Evolutionary conservation across 1,140 invertebrate genomes (phyloP).

Genomic region (Lasaia peninsularis): DNA sequence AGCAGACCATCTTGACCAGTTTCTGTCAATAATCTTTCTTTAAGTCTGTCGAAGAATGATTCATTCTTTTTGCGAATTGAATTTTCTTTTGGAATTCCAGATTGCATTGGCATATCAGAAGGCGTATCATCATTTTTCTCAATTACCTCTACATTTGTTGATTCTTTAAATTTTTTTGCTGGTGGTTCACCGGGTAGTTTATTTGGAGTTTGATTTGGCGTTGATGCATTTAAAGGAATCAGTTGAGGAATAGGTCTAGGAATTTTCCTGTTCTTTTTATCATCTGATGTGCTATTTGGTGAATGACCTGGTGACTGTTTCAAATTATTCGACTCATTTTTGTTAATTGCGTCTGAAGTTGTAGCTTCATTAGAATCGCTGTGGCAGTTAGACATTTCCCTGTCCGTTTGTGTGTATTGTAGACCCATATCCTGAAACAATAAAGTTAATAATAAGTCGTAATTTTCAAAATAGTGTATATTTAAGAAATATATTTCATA

Average conservation of each 20-base stretch:
- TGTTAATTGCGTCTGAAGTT: conserved; percentile 37
- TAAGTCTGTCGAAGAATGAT: conserved; percentile 89
- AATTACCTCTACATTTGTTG: conserved; percentile 27
- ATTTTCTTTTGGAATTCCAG: conserved; percentile 48
- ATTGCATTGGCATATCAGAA: conserved; percentile 47
- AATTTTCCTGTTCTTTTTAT: conserved; percentile 72
- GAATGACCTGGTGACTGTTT: conserved; percentile 28
- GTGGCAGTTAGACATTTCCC: conserved; percentile 53
- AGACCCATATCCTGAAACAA: conserved; percentile 59
- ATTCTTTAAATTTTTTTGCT: conserved; percentile 58
- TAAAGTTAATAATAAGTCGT: neutral
- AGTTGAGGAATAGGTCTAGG: conserved; percentile 83
- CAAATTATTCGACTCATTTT: conserved; percentile 21
- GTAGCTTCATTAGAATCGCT: conserved; percentile 64
- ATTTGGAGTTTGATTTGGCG: conserved; percentile 47
- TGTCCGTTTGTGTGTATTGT: conserved; percentile 44
- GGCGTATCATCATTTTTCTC: conserved; percentile 44
- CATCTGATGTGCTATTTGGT: conserved; percentile 30
- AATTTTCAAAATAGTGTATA: neutral
- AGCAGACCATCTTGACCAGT: conserved; percentile 78
- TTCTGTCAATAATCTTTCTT: conserved; percentile 82
- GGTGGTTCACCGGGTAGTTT: conserved; percentile 55
- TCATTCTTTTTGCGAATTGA: conserved; percentile 81
- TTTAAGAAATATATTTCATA: neutral
- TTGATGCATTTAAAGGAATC: conserved; percentile 80